phyloP scores from a whole-genome alignment of 2,113 vertebrate genomes.

The Sclerurus mexicanus region DNA sequence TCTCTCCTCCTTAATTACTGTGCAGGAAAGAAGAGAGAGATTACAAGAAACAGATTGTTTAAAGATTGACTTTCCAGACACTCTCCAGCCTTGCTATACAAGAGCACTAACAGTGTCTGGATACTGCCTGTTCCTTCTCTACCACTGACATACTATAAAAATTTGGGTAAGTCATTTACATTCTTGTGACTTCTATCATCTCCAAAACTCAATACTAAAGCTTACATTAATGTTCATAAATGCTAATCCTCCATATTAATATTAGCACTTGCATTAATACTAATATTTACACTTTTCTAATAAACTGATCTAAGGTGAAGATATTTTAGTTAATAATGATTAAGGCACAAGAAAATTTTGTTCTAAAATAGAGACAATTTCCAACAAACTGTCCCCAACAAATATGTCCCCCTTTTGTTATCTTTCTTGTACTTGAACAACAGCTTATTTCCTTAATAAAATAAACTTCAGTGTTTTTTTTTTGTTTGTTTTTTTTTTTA shows the following conservation, averaged over 20 bases:
- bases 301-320: background rate
- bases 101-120: background rate
- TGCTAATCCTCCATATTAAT: background rate
- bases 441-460: slow-evolving; percentile 35
- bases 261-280: background rate
- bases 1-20: background rate
- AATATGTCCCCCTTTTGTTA: background rate
- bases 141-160: background rate
- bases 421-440: background rate
- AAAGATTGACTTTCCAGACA: background rate
- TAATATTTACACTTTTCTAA: background rate
- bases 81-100: background rate
- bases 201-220: background rate
- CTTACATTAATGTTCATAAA: background rate
- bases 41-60: background rate
- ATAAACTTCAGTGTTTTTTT: slow-evolving; percentile 1
- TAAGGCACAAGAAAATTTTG: background rate
- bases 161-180: background rate
- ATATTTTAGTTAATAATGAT: background rate
- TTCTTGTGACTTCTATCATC: background rate
- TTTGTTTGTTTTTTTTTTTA: background rate
- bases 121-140: background rate
- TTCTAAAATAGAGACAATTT: background rate
- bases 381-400: background rate
- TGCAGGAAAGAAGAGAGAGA: background rate